Evolutionary conservation across 2,797 vertebrate species (phyloP).

Genomic region (Propithecus deckenii): DNA sequence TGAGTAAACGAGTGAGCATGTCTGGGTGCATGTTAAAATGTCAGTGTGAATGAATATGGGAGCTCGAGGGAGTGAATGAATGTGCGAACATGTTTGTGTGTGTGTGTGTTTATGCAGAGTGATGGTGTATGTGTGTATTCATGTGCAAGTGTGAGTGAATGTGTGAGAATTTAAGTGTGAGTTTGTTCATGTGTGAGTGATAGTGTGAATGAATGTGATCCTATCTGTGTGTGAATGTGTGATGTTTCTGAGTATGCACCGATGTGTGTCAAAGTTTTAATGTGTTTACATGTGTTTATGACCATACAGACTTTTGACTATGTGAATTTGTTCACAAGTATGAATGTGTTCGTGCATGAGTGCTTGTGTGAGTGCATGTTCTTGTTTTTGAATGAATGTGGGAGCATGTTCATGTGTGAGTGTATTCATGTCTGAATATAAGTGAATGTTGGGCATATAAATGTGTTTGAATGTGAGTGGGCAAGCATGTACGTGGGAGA

Average conservation of each 20-base stretch:
- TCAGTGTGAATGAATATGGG: background rate
- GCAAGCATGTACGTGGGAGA: background rate
- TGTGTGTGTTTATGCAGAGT: background rate
- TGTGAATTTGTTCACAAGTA: background rate
- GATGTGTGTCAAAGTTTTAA: background rate
- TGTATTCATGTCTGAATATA: background rate
- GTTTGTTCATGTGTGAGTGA: background rate
- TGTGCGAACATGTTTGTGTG: background rate
- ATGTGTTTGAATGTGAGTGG: background rate
- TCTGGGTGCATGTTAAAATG: background rate
- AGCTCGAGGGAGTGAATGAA: background rate
- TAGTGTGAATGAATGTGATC: background rate
- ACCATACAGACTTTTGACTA: background rate
- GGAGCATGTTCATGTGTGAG: background rate
- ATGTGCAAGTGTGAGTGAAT: background rate
- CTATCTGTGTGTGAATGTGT: background rate
- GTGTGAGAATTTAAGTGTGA: background rate
- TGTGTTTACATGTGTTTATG: background rate
- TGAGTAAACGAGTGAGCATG: background rate
- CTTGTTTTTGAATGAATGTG: background rate
- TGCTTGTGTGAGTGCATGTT: background rate
- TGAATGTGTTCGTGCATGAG: background rate
- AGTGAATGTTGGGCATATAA: background rate
- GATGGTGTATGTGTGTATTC: background rate
- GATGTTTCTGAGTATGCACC: background rate